These are phyloP conservation scores for Bombus soroeensis DNA, from an alignment of 1,140 invertebrate species.

Conservation along the genomic window DNA sequence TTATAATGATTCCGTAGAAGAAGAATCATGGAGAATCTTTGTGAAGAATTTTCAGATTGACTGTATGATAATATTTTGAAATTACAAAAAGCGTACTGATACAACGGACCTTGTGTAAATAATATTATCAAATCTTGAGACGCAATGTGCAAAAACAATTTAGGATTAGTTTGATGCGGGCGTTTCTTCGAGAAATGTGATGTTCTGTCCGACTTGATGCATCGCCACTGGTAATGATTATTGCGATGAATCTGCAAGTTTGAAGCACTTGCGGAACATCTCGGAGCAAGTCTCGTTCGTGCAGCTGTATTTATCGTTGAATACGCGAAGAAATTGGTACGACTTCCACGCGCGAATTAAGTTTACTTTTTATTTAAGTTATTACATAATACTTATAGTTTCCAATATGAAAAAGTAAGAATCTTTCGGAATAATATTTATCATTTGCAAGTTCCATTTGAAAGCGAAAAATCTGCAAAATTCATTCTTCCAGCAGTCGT, in stretches of 20 bases:
- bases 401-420: background rate
- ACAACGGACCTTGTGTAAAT: too few species aligned
- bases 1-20: too few species aligned
- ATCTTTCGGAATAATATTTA: too few species aligned
- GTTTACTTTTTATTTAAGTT: background rate
- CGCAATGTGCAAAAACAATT: background rate
- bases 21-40: too few species aligned
- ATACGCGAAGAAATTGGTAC: background rate
- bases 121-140: too few species aligned
- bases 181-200: background rate
- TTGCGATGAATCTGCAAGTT: constrained; percentile 23
- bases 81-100: too few species aligned
- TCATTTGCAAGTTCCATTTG: too few species aligned
- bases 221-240: constrained; percentile 14
- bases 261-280: background rate
- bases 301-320: background rate
- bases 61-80: too few species aligned
- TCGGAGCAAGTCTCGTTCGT: background rate
- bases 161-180: background rate
- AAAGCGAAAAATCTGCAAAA: too few species aligned
- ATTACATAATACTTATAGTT: background rate
- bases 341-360: background rate
- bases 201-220: background rate
- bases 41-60: too few species aligned
- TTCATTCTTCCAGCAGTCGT: too few species aligned